These are phyloP conservation scores for Malurus leucopterus DNA, from an alignment of 2,797 vertebrate genomes.

Conservation along the genomic window DNA sequence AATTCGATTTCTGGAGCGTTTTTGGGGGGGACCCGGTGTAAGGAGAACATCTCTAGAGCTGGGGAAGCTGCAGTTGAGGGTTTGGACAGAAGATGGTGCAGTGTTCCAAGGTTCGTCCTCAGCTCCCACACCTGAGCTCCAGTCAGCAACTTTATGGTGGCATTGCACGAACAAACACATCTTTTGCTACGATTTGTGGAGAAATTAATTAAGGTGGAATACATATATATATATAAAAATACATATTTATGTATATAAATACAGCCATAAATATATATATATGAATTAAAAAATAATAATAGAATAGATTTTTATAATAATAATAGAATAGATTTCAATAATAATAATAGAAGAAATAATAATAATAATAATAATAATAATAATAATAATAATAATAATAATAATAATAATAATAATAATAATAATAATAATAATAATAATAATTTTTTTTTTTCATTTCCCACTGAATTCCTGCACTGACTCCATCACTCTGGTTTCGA, in stretches of 20 bases:
- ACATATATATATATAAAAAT: no score
- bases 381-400: no score
- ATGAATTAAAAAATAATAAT: not conserved
- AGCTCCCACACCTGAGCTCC: not conserved
- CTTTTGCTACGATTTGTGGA: not conserved
- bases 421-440: no score
- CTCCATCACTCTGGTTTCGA: not conserved
- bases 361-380: no score
- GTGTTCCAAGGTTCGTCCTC: conserved; percentile 65
- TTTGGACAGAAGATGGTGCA: conserved; percentile 75
- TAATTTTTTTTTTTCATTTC: not conserved
- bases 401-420: no score
- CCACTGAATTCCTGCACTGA: not conserved
- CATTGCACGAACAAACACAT: not conserved
- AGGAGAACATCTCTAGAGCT: not conserved
- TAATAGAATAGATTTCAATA: no score
- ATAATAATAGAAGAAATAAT: no score
- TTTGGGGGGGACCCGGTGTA: fast-evolving
- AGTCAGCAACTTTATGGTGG: not conserved
- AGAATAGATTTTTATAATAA: no score
- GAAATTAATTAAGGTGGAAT: not conserved
- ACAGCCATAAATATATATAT: not conserved
- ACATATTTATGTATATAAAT: not conserved
- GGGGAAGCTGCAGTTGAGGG: conserved; percentile 50
- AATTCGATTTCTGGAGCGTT: not conserved